Base-by-base conservation (phyloP, 1,140 invertebrate species). In the Whitmania pigra region DNA sequence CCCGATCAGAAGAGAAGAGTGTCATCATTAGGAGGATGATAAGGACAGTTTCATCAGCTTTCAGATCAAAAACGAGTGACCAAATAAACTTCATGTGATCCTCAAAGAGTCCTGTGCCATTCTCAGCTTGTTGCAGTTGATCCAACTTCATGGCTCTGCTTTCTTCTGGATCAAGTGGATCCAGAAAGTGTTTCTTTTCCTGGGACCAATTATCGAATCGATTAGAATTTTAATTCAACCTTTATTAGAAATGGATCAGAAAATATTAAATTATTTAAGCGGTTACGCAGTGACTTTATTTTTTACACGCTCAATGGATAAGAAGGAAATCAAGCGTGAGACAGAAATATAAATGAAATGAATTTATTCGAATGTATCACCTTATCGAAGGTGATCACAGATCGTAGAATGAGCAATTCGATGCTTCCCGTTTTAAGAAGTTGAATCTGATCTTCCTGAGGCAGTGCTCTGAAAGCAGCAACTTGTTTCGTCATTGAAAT, bases 71-170 rank as follows among this genome's bases (percentile, higher is more conserved):
- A 20, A 80, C 79, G 67, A 82, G 75, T 22, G 77, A 78, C 71
- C 77, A 78, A 49, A 81, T 83, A 75, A 86, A 85, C 55, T 80
- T 79, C 81, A 85, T 84, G 75, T 85, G 84, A 75, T 84, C 83
- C 31, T 85, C 81, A 73, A 84, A 84, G 29, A 85, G 75, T n/a
- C 79, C 78, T 31, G 77, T 75, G 72, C 78, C 80, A 27, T 81
- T 71, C 54, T 74, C 74, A 22, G 73, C 74, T 15, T 20, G 18
- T 20, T 69, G 27, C 36, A 75, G 69, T 76, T 82, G 79, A 63
- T 81, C 79, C 55, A 77, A 74, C 25, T 79, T 79, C 78, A 82
- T 80, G 63, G 80, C 78, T 71, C 79, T 77, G 20, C 70, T 71
- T 40, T 77, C 77, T 60, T 80, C 79, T 63, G 78, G 79, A 74